phyloP scores from a whole-genome alignment of 1,140 invertebrate species.

The Ceratosolen fusciceps region DNA sequence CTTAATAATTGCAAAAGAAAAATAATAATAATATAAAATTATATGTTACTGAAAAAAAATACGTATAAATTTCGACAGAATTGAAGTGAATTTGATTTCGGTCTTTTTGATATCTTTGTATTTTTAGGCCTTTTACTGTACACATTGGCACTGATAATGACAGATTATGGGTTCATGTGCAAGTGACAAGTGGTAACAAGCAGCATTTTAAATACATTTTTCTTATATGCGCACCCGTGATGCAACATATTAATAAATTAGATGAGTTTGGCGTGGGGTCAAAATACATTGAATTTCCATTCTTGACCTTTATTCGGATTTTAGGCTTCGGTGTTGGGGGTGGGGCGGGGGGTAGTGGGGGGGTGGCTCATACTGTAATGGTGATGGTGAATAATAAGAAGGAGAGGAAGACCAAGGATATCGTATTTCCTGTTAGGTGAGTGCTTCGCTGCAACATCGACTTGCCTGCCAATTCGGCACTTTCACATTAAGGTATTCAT shows the following conservation, averaged over 20 bases:
- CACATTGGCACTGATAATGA: neutral
- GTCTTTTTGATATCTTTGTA: neutral
- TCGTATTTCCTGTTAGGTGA: conserved; percentile 31
- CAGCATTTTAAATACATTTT: conserved; percentile 4
- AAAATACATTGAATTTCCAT: neutral
- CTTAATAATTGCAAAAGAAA: too few relatives aligned
- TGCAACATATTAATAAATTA: neutral
- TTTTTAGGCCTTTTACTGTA: neutral
- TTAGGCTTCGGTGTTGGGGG: neutral
- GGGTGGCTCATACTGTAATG: too few relatives aligned
- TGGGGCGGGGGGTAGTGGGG: neutral
- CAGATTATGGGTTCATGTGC: conserved; percentile 2
- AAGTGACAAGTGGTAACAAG: conserved; percentile 32
- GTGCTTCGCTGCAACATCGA: neutral
- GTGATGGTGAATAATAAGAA: neutral
- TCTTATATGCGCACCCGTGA: neutral
- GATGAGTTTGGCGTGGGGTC: neutral
- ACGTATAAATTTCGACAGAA: neutral
- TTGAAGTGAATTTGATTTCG: neutral
- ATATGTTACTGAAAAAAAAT: too few relatives aligned
- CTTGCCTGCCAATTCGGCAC: conserved; percentile 31
- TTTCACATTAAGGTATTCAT: conserved; percentile 45
- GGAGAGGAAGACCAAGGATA: conserved; percentile 9
- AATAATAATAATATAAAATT: too few relatives aligned
- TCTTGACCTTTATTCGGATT: neutral